Evolutionary conservation across 2,888 invertebrate species (phyloP).

Genomic region (Alitta virens): DNA sequence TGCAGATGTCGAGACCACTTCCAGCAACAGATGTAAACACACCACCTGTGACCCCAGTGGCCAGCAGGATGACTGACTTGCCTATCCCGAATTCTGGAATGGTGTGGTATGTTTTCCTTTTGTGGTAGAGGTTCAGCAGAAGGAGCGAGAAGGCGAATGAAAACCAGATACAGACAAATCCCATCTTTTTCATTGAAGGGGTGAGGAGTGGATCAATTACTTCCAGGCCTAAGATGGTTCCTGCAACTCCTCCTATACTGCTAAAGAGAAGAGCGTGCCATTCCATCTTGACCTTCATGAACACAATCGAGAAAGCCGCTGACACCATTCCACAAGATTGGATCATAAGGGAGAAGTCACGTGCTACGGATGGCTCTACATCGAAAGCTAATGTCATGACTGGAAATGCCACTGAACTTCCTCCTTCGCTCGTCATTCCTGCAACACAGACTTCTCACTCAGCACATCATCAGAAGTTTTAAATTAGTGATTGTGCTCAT

Average conservation of each 20-base stretch:
- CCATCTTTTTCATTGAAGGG: slow-evolving; percentile 45
- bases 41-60: slow-evolving; percentile 43
- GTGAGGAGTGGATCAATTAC: slow-evolving; percentile 38
- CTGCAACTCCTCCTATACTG: slow-evolving; percentile 40
- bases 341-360: slow-evolving; percentile 29
- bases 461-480: no score
- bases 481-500: no score
- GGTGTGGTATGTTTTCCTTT: slow-evolving; percentile 31
- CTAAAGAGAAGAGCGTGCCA: slow-evolving; percentile 29
- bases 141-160: slow-evolving; percentile 47
- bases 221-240: slow-evolving; percentile 41
- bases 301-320: slow-evolving; percentile 44
- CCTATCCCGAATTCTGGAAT: slow-evolving; percentile 31
- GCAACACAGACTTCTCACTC: no score
- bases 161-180: slow-evolving; percentile 49
- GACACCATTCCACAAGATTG: slow-evolving; percentile 42
- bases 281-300: slow-evolving; percentile 36
- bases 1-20: slow-evolving; percentile 47
- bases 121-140: slow-evolving; percentile 40
- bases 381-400: slow-evolving; percentile 29
- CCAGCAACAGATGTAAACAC: slow-evolving; percentile 47
- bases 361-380: slow-evolving; percentile 19
- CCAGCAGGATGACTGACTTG: slow-evolving; percentile 36
- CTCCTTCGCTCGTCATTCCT: slow-evolving; percentile 30
- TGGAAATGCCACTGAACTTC: slow-evolving; percentile 30